Evolutionary conservation across 2,113 vertebrate species (phyloP).

Genomic region (Nerophis lumbriciformis): DNA sequence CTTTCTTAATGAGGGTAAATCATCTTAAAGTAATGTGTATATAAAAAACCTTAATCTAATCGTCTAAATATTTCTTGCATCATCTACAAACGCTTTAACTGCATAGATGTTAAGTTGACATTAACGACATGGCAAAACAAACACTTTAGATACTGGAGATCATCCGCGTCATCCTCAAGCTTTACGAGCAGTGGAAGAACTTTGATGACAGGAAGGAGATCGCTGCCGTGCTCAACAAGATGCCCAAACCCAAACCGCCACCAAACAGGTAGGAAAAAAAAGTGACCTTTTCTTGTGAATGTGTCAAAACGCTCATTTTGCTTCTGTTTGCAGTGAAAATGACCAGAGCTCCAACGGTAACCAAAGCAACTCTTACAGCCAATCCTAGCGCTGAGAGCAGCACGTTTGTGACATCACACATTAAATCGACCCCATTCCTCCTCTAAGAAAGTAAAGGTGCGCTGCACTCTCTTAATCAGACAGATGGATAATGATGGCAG

Average conservation of each 20-base stretch:
- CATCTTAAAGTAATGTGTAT: too few relatives aligned
- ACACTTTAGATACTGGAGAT: constrained; percentile 91
- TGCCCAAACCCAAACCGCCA: constrained; percentile 98
- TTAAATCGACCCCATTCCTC: too few relatives aligned
- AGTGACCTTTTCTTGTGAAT: not conserved
- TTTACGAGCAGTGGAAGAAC: constrained; percentile 99
- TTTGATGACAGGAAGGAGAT: constrained; percentile 98
- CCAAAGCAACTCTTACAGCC: constrained; percentile 97
- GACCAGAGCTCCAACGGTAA: constrained; percentile 98
- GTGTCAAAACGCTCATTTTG: not conserved
- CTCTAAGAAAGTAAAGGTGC: too few relatives aligned
- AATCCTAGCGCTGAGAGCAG: constrained; percentile 74
- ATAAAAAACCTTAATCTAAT: too few relatives aligned
- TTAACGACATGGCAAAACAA: not conserved
- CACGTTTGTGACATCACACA: constrained; percentile 9
- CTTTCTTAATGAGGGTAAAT: too few relatives aligned
- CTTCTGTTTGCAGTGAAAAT: constrained; percentile 78
- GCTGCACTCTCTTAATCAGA: not conserved
- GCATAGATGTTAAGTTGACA: too few relatives aligned
- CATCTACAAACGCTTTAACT: too few relatives aligned
- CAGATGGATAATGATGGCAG: not conserved
- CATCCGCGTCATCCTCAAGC: constrained; percentile 96
- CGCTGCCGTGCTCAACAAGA: constrained; percentile 93
- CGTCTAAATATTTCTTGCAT: too few relatives aligned
- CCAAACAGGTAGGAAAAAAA: constrained; percentile 85